A percentile compares a stretch with the other conserved stretches of the same genome.
phyloP scores from a whole-genome alignment of 2,888 invertebrate species.

The Cantharis lateralis region DNA sequence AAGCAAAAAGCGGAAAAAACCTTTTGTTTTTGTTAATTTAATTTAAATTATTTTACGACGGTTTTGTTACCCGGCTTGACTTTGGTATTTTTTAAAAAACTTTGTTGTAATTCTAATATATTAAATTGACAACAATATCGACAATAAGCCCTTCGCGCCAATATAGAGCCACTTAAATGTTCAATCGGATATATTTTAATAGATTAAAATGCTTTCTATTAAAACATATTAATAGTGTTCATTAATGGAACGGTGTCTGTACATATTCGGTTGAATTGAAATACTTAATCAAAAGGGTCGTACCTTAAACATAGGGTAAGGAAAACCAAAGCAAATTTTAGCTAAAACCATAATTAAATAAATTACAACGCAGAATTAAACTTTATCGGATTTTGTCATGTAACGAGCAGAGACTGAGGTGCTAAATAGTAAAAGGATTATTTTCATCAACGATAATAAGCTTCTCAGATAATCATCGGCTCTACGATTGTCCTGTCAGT shows the following conservation, averaged over 20 bases:
- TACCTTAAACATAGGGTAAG: conserved; percentile 1
- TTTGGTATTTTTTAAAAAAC: no score
- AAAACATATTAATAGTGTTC: background rate
- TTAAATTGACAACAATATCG: background rate
- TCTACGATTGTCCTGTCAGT: conserved; percentile 33
- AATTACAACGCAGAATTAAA: conserved; percentile 30
- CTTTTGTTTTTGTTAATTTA: background rate
- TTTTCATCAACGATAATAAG: conserved; percentile 35
- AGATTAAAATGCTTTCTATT: background rate
- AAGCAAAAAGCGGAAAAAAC: background rate
- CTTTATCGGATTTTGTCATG: conserved; percentile 28
- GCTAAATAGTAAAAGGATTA: conserved; percentile 33
- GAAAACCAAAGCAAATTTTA: conserved; percentile 22
- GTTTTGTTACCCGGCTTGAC: background rate
- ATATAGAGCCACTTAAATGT: background rate
- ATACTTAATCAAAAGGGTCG: background rate
- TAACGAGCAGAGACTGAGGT: conserved; percentile 25
- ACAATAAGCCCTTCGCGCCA: background rate
- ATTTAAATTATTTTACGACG: background rate
- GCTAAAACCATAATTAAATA: conserved; percentile 29
- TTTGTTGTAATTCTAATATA: no score
- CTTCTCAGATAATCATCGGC: conserved; percentile 34
- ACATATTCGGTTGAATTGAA: background rate
- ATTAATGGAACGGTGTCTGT: background rate
- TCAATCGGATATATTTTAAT: background rate